Evolutionary conservation across 2,888 invertebrate species (phyloP).

Genomic region (Lepeophtheirus nordmannii): DNA sequence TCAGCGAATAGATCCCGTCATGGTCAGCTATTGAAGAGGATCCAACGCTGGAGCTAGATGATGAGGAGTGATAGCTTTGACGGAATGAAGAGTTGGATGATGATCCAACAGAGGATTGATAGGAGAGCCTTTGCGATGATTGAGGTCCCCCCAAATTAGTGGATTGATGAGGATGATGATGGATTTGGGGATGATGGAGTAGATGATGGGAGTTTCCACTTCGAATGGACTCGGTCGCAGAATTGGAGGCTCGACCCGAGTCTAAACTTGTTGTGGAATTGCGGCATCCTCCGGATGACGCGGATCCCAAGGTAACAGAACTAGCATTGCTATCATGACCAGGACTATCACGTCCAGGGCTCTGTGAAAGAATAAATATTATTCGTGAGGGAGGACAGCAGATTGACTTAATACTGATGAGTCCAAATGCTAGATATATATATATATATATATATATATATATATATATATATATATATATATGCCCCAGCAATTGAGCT

Average conservation of each 20-base stretch:
- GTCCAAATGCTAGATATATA: too few species aligned
- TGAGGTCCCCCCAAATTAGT: slow-evolving; percentile 27
- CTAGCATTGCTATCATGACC: slow-evolving; percentile 44
- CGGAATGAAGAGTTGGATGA: slow-evolving; percentile 27
- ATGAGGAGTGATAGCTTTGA: slow-evolving; percentile 37
- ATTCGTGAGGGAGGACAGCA: not conserved
- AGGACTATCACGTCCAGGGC: slow-evolving; percentile 82
- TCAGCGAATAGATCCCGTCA: slow-evolving; percentile 39
- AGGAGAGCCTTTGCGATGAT: not conserved
- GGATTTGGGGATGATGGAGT: not conserved
- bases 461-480: too few species aligned
- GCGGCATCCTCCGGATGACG: slow-evolving; percentile 44
- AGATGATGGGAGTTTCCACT: slow-evolving; percentile 15
- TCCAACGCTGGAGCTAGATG: slow-evolving; percentile 34
- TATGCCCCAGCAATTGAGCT: too few species aligned
- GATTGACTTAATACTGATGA: too few species aligned
- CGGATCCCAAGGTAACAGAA: slow-evolving; percentile 29
- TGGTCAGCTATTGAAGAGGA: slow-evolving; percentile 42
- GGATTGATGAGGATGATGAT: not conserved
- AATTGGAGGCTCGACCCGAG: slow-evolving; percentile 69
- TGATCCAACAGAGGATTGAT: not conserved
- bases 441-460: too few species aligned
- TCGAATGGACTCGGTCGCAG: slow-evolving; percentile 39
- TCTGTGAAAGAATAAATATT: slow-evolving; percentile 39
- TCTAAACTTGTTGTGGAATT: slow-evolving; percentile 63